Evolutionary conservation across 2,888 invertebrate species (phyloP).

Genomic region (Aplocera efformata): DNA sequence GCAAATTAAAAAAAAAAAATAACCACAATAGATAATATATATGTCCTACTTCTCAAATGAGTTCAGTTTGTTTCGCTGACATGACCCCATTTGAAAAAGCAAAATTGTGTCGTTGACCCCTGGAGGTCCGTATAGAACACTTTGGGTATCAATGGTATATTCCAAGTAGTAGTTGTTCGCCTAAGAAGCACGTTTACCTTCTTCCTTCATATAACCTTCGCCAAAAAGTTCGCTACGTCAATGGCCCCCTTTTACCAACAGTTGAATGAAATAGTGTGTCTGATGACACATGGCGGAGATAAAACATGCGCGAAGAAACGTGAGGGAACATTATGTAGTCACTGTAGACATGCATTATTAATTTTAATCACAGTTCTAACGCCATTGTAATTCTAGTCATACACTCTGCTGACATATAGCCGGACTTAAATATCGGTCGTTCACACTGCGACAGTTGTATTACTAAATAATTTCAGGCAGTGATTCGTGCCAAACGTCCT

Average conservation of each 20-base stretch:
- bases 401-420: neutral
- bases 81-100: too few relatives aligned
- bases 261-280: conserved; percentile 4
- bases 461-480: conserved; percentile 2
- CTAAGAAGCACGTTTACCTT: too few relatives aligned
- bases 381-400: conserved; percentile 7
- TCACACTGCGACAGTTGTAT: neutral
- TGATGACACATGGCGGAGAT: conserved; percentile 4
- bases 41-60: too few relatives aligned
- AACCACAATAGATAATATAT: too few relatives aligned
- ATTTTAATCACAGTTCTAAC: neutral
- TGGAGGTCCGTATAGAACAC: too few relatives aligned
- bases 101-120: too few relatives aligned
- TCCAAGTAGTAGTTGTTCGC: too few relatives aligned
- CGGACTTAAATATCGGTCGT: conserved; percentile 9
- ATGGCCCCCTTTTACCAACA: neutral
- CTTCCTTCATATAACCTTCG: too few relatives aligned
- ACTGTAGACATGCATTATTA: neutral
- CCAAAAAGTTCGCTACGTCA: too few relatives aligned
- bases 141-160: too few relatives aligned
- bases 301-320: conserved; percentile 31
- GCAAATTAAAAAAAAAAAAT: too few relatives aligned
- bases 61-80: too few relatives aligned
- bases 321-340: conserved; percentile 18
- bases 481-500: neutral